Conservation (phyloP, 2,888 invertebrate species). For the Cataglyphis altisquamis region DNA sequence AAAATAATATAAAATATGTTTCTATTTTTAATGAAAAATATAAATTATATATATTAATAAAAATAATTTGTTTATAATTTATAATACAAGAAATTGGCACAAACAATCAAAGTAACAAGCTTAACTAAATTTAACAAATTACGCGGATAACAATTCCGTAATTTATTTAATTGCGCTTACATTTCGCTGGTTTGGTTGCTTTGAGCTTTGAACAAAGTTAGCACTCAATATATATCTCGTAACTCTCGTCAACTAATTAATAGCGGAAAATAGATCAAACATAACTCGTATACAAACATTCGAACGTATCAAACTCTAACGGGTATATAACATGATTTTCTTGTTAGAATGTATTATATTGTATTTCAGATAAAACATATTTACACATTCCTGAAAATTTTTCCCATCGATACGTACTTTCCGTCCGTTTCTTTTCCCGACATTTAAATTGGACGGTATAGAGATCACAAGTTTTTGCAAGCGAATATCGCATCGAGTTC, state of each 20-base stretch:
- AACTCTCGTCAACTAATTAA: constrained; percentile 42
- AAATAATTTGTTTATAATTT: background rate
- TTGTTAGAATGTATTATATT: constrained; percentile 19
- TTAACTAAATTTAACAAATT: constrained; percentile 11
- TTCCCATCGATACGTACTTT: background rate
- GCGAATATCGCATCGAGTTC: background rate
- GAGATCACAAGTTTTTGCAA: constrained; percentile 7
- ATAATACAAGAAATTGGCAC: background rate
- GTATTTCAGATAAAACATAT: background rate
- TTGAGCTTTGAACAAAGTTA: constrained; percentile 42
- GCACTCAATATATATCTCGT: constrained; percentile 26
- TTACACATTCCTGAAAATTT: background rate
- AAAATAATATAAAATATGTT: background rate
- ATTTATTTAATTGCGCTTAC: constrained; percentile 27
- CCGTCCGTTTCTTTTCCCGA: background rate
- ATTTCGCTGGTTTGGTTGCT: constrained; percentile 27
- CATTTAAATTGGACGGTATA: background rate
- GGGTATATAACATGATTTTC: constrained; percentile 10
- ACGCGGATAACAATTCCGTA: constrained; percentile 25
- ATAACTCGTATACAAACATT: background rate
- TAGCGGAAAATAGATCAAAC: constrained; percentile 20
- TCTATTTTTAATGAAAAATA: background rate
- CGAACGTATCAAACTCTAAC: constrained; percentile 1
- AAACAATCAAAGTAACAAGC: background rate
- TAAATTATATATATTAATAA: background rate